A percentile compares a stretch with the other conserved stretches of the same genome.
phyloP scores from a whole-genome alignment of 2,888 invertebrate species.

The Nezara viridula region DNA sequence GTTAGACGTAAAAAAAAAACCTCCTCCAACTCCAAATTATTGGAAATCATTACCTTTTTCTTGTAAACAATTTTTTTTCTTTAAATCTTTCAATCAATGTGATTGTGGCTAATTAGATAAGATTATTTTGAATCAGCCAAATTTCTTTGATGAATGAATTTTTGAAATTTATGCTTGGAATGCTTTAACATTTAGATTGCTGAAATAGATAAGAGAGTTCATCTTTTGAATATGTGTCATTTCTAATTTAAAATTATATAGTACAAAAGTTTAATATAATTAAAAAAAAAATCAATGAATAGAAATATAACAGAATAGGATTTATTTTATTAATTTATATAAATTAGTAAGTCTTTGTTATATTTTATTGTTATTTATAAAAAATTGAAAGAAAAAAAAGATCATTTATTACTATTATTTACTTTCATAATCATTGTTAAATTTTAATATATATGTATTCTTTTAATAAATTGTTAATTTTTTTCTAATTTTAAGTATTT shows the following conservation, averaged over 20 bases:
- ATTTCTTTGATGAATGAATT: not conserved
- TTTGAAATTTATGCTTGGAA: not conserved
- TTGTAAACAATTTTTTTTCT: too few species aligned
- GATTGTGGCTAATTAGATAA: not conserved
- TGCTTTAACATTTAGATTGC: not conserved
- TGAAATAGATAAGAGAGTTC: constrained; percentile 38
- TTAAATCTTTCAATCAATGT: not conserved
- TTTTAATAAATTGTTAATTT: constrained; percentile 27
- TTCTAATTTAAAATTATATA: not conserved
- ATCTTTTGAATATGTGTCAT: not conserved
- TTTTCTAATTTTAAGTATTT: constrained; percentile 32
- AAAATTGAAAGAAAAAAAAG: not conserved
- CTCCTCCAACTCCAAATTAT: too few species aligned
- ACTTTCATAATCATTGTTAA: not conserved
- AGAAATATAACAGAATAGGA: not conserved
- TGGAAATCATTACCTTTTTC: too few species aligned
- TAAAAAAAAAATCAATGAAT: not conserved
- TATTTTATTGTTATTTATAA: constrained; percentile 1
- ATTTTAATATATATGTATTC: constrained; percentile 25
- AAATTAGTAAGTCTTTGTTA: constrained; percentile 13
- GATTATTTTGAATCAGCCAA: not conserved
- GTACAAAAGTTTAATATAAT: not conserved
- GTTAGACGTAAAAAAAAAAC: too few species aligned
- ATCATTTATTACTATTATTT: not conserved
- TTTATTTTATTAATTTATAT: constrained; percentile 6